Percentiles rank a stretch among this genome's conserved stretches.
Conservation (phyloP, 1,140 invertebrate genomes). For the Temnothorax curvispinosus region DNA sequence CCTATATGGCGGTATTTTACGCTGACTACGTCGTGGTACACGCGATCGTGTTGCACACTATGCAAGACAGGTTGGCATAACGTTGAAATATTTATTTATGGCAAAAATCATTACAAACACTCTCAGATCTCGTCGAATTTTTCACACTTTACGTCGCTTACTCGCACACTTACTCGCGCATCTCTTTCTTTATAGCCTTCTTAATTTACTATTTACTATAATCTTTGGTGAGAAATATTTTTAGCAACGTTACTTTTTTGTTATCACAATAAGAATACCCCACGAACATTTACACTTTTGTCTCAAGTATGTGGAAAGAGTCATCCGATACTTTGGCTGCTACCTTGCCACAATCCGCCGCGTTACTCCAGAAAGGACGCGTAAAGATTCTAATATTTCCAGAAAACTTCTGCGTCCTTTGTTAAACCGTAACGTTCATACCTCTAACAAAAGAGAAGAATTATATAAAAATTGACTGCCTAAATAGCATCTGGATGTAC, state of each 20-base stretch:
- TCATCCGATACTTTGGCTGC: constrained; percentile 89
- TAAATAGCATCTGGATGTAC: not conserved
- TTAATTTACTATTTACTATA: not conserved
- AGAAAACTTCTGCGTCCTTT: too few species aligned
- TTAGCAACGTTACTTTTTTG: not conserved
- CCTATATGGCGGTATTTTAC: constrained; percentile 94
- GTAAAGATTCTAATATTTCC: not conserved
- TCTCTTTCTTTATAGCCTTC: too few species aligned
- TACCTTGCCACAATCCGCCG: constrained; percentile 87
- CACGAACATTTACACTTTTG: constrained; percentile 89
- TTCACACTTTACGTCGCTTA: not conserved
- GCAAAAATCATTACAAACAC: not conserved
- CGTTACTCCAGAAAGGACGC: constrained; percentile 86
- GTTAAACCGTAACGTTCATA: too few species aligned
- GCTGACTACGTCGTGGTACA: constrained; percentile 95
- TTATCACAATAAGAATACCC: constrained; percentile 86
- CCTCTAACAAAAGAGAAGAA: not conserved
- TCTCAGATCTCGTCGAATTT: not conserved
- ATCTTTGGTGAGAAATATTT: not conserved
- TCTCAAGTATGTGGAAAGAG: constrained; percentile 93
- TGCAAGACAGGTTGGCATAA: constrained; percentile 90
- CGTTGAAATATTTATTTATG: not conserved
- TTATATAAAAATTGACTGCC: not conserved
- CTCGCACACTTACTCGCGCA: too few species aligned
- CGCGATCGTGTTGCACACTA: constrained; percentile 93